A percentile compares a stretch with the other conserved stretches of the same genome.
Evolutionary conservation across 2,113 vertebrate genomes (phyloP).

Genomic region (Gallinago undulata): DNA sequence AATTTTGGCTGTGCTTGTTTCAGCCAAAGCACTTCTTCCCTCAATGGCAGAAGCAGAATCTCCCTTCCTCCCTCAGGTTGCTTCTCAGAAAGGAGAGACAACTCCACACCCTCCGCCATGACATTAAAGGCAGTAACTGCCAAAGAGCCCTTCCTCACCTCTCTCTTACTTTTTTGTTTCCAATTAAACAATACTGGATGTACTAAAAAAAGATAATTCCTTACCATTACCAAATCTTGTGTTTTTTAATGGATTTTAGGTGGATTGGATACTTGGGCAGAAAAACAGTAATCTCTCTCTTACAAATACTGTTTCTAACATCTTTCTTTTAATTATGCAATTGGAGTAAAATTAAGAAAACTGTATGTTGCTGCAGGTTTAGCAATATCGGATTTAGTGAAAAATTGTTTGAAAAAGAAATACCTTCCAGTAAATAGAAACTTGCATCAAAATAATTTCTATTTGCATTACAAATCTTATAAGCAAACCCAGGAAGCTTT

Average conservation of each 20-base stretch:
- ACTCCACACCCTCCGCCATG: not conserved
- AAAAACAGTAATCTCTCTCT: not conserved
- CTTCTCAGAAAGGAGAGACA: not conserved
- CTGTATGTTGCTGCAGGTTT: not conserved
- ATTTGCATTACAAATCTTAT: constrained; percentile 41
- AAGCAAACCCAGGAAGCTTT: not conserved
- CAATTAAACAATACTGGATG: not conserved
- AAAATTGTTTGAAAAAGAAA: not conserved
- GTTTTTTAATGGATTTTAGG: not conserved
- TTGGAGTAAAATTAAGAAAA: not conserved
- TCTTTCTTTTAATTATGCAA: constrained; percentile 6
- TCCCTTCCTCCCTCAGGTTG: not conserved
- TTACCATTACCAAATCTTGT: not conserved
- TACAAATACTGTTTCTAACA: not conserved
- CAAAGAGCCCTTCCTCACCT: not conserved
- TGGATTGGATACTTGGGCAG: not conserved
- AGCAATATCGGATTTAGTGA: not conserved
- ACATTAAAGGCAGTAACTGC: not conserved
- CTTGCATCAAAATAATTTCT: not conserved
- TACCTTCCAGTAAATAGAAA: not conserved
- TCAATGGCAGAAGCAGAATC: not conserved
- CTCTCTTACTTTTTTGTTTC: not conserved
- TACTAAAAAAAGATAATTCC: not conserved
- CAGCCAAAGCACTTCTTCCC: not conserved
- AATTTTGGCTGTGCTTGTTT: not conserved